Conservation (phyloP, 1,140 invertebrate genomes). For the Brachionus sp. region DNA sequence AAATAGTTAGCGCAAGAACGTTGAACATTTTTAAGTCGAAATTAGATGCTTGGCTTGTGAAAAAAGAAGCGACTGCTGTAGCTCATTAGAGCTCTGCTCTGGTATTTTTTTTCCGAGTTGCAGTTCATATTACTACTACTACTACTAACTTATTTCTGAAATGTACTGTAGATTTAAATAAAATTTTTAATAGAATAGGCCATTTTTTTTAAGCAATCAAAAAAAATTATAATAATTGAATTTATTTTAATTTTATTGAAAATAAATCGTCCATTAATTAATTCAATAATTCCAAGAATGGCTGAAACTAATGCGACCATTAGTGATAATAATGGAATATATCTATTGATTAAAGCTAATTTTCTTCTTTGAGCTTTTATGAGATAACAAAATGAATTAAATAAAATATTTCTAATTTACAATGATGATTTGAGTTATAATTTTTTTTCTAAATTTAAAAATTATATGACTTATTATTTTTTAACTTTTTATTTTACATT, state of each 20-base stretch:
- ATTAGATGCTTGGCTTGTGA: too few relatives aligned
- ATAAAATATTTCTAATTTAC: not conserved
- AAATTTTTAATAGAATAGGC: too few relatives aligned
- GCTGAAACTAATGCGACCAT: not conserved
- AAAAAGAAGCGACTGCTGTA: too few relatives aligned
- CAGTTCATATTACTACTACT: too few relatives aligned
- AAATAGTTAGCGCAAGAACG: too few relatives aligned
- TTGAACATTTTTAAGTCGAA: too few relatives aligned
- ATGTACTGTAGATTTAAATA: too few relatives aligned
- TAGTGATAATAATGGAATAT: not conserved
- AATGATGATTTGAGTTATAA: not conserved
- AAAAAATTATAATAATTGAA: not conserved
- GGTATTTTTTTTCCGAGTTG: too few relatives aligned
- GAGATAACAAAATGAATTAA: not conserved
- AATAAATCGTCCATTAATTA: not conserved
- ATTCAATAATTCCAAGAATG: not conserved
- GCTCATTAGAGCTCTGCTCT: too few relatives aligned
- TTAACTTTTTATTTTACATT: not conserved
- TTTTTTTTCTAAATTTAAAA: not conserved
- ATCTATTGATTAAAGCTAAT: not conserved
- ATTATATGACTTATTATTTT: not conserved
- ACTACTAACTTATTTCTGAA: too few relatives aligned
- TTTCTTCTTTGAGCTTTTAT: not conserved
- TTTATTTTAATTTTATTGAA: not conserved
- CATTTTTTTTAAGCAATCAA: not conserved